Conservation (phyloP, 2,113 vertebrate species). For the Picathartes gymnocephalus region DNA sequence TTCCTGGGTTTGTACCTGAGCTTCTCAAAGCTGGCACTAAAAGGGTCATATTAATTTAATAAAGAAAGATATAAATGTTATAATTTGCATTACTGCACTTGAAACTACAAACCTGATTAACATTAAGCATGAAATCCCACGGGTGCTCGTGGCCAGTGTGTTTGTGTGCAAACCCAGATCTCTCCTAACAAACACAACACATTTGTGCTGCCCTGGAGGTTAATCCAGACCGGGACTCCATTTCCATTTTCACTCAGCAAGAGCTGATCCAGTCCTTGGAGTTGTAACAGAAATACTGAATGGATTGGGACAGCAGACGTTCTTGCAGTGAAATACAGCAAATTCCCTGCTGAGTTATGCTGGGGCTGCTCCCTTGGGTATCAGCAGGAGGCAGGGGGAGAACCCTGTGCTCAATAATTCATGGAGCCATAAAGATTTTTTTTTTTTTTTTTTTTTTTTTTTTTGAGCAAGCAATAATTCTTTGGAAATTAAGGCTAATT, state of each 20-base stretch:
- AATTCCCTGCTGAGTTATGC: neutral
- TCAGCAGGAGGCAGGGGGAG: neutral
- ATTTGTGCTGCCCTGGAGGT: neutral
- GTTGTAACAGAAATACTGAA: neutral
- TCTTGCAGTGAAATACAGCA: neutral
- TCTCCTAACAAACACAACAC: neutral
- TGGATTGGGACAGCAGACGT: neutral
- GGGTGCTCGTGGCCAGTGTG: neutral
- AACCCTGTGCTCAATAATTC: neutral
- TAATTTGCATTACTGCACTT: neutral
- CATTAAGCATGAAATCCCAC: neutral
- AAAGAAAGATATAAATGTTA: neutral
- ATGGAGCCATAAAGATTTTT: conserved; percentile 1
- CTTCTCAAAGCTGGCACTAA: neutral
- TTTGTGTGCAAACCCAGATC: neutral
- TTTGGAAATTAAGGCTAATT: conserved; percentile 26
- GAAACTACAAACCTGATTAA: neutral
- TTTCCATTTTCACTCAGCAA: neutral
- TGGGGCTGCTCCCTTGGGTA: neutral
- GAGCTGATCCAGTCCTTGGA: neutral
- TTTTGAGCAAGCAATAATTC: conserved; percentile 17
- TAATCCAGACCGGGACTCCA: neutral
- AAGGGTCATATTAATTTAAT: neutral
- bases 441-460: neutral
- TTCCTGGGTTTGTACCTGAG: neutral